Evolutionary conservation across 2,113 vertebrate genomes (phyloP).

Genomic region (Python bivittatus): DNA sequence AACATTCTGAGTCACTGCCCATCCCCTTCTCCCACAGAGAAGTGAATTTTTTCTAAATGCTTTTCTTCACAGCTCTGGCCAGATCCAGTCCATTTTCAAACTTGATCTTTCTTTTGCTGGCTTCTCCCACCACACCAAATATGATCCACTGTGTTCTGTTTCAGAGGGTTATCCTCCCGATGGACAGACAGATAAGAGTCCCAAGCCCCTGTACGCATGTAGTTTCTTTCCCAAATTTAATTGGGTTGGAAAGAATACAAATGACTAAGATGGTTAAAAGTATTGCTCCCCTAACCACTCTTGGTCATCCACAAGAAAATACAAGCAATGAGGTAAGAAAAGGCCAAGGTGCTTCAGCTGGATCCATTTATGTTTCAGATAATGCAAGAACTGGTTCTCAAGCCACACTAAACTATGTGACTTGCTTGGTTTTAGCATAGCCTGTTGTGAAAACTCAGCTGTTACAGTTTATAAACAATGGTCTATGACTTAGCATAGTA

Average conservation of each 20-base stretch:
- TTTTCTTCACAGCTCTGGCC: background rate
- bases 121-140: background rate
- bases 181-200: background rate
- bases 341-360: background rate
- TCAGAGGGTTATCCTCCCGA: background rate
- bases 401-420: background rate
- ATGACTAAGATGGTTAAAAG: background rate
- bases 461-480: background rate
- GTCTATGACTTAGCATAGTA: background rate
- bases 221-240: background rate
- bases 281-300: background rate
- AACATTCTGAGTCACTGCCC: background rate
- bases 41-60: background rate
- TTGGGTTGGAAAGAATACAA: background rate
- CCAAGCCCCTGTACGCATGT: background rate
- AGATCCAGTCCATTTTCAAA: background rate
- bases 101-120: background rate
- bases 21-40: background rate
- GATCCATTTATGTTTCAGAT: background rate
- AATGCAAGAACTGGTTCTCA: background rate
- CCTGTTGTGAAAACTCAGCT: background rate
- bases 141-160: background rate
- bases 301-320: background rate
- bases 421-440: background rate
- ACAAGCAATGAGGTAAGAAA: background rate